These are phyloP conservation scores for Stichodactyla mertensii DNA, from an alignment of 64 coral and sea anemone species.

Conservation along the genomic window DNA sequence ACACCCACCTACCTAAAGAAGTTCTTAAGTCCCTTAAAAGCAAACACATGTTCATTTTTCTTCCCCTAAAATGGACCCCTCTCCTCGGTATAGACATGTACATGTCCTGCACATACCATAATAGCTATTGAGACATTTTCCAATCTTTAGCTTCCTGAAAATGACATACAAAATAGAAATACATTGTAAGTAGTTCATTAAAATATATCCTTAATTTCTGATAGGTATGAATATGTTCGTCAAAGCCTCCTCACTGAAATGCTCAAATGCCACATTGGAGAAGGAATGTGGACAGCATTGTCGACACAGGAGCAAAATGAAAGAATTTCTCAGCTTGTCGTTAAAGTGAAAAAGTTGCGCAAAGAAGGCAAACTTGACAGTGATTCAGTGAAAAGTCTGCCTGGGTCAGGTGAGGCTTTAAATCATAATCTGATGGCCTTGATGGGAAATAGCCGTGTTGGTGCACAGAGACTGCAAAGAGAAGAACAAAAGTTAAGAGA, in stretches of 20 bases:
- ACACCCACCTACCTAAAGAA: no score
- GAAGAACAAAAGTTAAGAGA: constrained; percentile 64
- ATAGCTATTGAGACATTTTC: no score
- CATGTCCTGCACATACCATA: no score
- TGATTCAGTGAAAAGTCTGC: constrained; percentile 16
- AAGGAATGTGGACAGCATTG: constrained; percentile 94
- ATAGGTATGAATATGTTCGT: constrained; percentile 80
- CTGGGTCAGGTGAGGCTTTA: constrained; percentile 32
- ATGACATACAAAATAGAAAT: no score
- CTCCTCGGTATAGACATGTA: no score
- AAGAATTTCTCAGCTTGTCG: constrained; percentile 64
- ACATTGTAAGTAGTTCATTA: not conserved
- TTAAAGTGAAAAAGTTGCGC: constrained; percentile 64
- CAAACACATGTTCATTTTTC: no score
- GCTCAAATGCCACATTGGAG: constrained; percentile 73
- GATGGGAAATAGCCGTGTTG: constrained; percentile 75
- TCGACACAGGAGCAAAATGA: constrained; percentile 80
- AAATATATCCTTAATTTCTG: not conserved
- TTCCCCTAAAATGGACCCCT: no score
- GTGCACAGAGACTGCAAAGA: constrained; percentile 16
- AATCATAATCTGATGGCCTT: constrained; percentile 42
- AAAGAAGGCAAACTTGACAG: constrained; percentile 64
- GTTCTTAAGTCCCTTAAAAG: no score
- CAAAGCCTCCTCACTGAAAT: constrained; percentile 71
- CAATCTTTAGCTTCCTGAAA: no score